Base-by-base conservation (phyloP, 1,140 invertebrate genomes). In the Zeugodacus cucurbitae region DNA sequence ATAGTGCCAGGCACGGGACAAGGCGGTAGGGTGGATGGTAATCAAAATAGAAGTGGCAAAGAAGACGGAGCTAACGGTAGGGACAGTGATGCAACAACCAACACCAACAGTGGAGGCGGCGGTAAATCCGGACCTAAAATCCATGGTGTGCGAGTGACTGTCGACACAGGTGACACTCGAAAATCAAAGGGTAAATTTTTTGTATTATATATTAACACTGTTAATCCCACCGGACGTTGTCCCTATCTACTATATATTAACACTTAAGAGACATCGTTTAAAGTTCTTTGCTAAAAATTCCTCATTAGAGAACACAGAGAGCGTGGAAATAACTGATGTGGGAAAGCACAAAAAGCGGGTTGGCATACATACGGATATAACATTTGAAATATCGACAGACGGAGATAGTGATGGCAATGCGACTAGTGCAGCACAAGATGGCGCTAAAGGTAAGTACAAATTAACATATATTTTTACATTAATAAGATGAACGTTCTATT, bases 341-440 rank as follows among this genome's bases (percentile, higher is more conserved):
- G 90, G 91, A 67, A 93, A 93, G 90, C 91, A 91, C 89, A 93
- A 91, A 89, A 93, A 93, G 89, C 91, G 91, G 87, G 93, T 93
- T 89, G 93, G 93, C 86, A 93, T 93, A 88, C 93, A 93, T 88
- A 93, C 93, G 26, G 93, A 93, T 89, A 93, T 93, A 88, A 93
- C 93, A 89, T 93, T 93, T 89, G 93, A 93, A 86, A 93, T 93
- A 70, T 92, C 92, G 44, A 90, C 92, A 70, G 92, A 93, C 86
- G 90, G 91, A 64, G 91, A 92, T 29, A 90, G 89, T 57, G 88
- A 89, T 64, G 41, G 32, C 10, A 93, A 93, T 89, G 92, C 90
- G 74, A 93, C 92, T n/a, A 93, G 91, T 64, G 91, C 92, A 8
- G 90, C 90, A 6, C 91, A 93, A 70, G 90, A 90, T 34, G 90